Percentiles rank a stretch among this genome's conserved stretches.
Evolutionary conservation across 2,888 invertebrate genomes (phyloP).

Genomic region (Linyphia triangularis): DNA sequence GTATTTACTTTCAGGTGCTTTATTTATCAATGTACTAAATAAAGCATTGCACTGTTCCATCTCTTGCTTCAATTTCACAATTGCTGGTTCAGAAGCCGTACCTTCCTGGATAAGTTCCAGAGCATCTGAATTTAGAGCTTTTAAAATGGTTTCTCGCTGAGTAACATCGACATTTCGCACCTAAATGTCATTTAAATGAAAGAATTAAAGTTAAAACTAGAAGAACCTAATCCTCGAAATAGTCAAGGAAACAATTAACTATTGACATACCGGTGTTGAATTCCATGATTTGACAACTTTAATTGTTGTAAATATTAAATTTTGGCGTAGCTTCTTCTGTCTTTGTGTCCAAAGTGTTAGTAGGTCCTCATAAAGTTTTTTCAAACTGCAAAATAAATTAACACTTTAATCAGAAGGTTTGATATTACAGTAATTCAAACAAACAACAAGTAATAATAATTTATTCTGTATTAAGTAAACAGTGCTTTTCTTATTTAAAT

Average conservation of each 20-base stretch:
- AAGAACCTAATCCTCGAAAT: neutral
- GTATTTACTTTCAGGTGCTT: conserved; percentile 83
- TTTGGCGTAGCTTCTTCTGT: conserved; percentile 93
- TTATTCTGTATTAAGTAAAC: no score
- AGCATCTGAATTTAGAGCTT: conserved; percentile 97
- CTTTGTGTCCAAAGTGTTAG: conserved; percentile 97
- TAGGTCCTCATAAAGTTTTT: conserved; percentile 91
- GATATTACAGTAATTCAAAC: neutral
- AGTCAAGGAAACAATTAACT: neutral
- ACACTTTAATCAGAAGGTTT: neutral
- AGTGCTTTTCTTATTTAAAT: no score
- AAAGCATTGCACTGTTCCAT: conserved; percentile 96
- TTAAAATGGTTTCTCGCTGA: conserved; percentile 96
- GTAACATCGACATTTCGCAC: conserved; percentile 97
- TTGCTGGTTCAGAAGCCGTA: conserved; percentile 95
- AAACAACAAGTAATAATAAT: no score
- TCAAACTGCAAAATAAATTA: conserved; percentile 82
- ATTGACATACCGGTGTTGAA: conserved; percentile 84
- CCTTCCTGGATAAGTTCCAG: conserved; percentile 97
- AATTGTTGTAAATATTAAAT: conserved; percentile 99
- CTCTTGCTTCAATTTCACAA: conserved; percentile 92
- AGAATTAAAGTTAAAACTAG: neutral
- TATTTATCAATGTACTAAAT: conserved; percentile 89
- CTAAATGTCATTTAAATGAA: conserved; percentile 78
- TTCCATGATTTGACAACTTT: conserved; percentile 93